These are phyloP conservation scores for Yponomeuta sedellus DNA, from an alignment of 2,888 invertebrate genomes.

Conservation along the genomic window DNA sequence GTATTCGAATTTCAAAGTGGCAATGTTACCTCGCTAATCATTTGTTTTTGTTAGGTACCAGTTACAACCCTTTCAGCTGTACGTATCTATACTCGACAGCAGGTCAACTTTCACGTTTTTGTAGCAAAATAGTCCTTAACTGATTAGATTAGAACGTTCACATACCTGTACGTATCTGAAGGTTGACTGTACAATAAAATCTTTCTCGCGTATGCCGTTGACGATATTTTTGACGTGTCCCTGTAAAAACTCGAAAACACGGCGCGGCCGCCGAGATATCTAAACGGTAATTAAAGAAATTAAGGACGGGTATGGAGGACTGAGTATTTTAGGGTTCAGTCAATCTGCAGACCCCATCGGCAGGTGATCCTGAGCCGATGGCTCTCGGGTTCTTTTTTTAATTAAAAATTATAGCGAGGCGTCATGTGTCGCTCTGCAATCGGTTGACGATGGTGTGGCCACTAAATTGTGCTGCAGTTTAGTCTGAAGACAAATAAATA, in stretches of 20 bases:
- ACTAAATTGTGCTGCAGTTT: background rate
- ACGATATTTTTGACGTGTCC: background rate
- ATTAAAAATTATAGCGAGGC: slow-evolving; percentile 44
- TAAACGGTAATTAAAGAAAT: slow-evolving; percentile 38
- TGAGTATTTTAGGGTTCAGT: slow-evolving; percentile 53
- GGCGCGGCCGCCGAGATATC: slow-evolving; percentile 21
- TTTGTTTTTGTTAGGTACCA: no score
- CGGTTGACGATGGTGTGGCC: slow-evolving; percentile 28
- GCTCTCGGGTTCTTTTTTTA: slow-evolving; percentile 53
- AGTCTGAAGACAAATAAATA: background rate
- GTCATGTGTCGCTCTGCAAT: slow-evolving; percentile 63
- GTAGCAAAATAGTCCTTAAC: background rate
- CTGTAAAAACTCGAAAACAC: background rate
- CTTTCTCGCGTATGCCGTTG: background rate
- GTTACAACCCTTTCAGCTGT: no score
- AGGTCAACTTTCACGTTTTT: no score
- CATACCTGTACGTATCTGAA: no score
- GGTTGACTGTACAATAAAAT: background rate
- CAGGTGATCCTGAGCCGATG: slow-evolving; percentile 56
- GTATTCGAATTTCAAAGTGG: no score
- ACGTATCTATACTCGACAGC: no score
- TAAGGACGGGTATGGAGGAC: slow-evolving; percentile 33
- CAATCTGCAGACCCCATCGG: slow-evolving; percentile 45
- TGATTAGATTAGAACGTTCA: no score
- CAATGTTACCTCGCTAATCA: no score